Base-by-base conservation (phyloP, 2,797 vertebrate genomes). In the Remorina albescens region DNA sequence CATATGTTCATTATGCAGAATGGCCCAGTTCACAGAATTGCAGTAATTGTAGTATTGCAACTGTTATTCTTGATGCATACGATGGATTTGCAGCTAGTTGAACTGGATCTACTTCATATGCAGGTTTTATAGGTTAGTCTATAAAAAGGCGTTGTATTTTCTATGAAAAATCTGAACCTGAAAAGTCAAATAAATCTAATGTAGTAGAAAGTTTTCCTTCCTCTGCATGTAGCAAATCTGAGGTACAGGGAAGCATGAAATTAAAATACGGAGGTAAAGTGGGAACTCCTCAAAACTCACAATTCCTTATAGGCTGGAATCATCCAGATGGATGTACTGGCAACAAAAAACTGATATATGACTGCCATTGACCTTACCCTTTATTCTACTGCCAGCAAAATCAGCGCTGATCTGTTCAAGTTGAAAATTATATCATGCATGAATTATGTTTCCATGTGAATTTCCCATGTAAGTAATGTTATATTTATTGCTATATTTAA, bases 371-470 rank as follows among this genome's bases (percentile, higher is more conserved):
- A 61, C 5, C 16, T 41, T 13, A 63, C 19, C 5, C 3, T 49
- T 65, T 28, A 16, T 25, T 36, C n/a, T 13, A 28, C 26, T 8
- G 10, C 6, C 44, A 46, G 41, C 23, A 23, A 34, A 71, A 37
- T 47, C 0, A 53, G 47, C 54, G 53, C 8, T 30, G 19, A 60
- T 39, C 28, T 28, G 8, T 36, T 30, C 13, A 34, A 62, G 25
- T 66, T 56, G 32, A 34, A 63, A 59, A 51, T 58, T 2, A 58
- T 69, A 8, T 37, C n/a, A 72, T 44, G 25, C 36, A 49, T 65
- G 18, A 50, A 9, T 54, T 39, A 37, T 34, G 28, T 42, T 63
- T 47, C 5, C 66, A 16, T 15, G 26, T 32, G 16, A 15, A 34
- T n/a, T 71, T 46, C 9, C 36, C 37, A 10, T 30, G 49, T 62